Percentiles rank a stretch among this genome's conserved stretches.
phyloP scores from a whole-genome alignment of 2,113 vertebrate genomes.

The Brienomyrus brachyistius region DNA sequence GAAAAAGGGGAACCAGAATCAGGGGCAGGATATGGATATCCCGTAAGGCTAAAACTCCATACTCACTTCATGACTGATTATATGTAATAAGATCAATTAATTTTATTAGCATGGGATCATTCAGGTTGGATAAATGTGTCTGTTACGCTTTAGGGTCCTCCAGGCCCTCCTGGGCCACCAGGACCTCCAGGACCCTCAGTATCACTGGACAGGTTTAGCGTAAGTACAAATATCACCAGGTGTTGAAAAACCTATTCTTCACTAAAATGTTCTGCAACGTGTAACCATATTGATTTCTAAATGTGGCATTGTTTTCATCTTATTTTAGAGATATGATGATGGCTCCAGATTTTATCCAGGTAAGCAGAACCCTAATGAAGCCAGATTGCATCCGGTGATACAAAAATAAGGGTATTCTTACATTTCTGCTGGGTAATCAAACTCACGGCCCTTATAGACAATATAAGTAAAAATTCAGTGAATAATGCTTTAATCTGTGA shows the following conservation, averaged over 20 bases:
- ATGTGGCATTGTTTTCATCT: neutral
- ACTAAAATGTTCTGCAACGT: neutral
- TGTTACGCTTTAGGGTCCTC: slow-evolving; percentile 37
- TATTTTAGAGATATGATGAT: slow-evolving; percentile 53
- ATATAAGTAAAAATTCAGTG: neutral
- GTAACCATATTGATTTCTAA: neutral
- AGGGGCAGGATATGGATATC: slow-evolving; percentile 25
- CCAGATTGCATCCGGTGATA: neutral
- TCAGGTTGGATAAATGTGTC: neutral
- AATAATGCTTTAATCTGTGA: neutral
- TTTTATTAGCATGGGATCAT: neutral
- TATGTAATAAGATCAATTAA: neutral
- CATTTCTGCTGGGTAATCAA: neutral
- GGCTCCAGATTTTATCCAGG: slow-evolving; percentile 50
- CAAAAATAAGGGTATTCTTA: neutral
- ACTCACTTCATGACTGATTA: neutral
- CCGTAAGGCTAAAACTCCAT: slow-evolving; percentile 46
- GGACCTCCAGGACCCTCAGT: neutral
- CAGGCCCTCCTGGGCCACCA: slow-evolving; percentile 53
- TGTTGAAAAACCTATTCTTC: neutral
- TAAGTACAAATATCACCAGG: neutral
- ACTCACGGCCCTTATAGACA: neutral
- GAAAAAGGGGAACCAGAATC: slow-evolving; percentile 64
- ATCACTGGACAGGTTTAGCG: slow-evolving; percentile 8
- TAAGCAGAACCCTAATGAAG: slow-evolving; percentile 27